Conservation (phyloP, 2,113 vertebrate species). For the Ibidorhyncha struthersii region DNA sequence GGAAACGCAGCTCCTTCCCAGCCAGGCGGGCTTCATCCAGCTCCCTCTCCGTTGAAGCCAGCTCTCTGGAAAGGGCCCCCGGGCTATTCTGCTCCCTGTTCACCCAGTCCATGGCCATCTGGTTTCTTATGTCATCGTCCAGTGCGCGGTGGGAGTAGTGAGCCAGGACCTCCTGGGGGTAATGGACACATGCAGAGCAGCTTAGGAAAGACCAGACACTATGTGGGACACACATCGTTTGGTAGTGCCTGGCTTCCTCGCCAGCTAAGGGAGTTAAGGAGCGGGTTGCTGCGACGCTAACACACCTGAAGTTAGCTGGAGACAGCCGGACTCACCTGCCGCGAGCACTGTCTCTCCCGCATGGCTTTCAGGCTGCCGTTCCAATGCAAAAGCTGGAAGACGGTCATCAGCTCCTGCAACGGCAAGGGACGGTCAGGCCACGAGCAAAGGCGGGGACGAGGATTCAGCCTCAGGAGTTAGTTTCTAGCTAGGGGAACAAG, state of each 20-base stretch:
- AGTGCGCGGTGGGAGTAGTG: conserved; percentile 97
- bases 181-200: background rate
- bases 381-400: conserved; percentile 97
- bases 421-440: background rate
- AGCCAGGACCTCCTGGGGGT: conserved; percentile 89
- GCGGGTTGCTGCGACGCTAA: fast-evolving
- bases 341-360: conserved; percentile 95
- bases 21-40: conserved; percentile 94
- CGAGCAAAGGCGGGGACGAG: fast-evolving
- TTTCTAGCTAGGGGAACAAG: background rate
- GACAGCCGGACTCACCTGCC: conserved; percentile 80
- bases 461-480: fast-evolving
- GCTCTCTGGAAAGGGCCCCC: conserved; percentile 84
- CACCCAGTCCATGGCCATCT: conserved; percentile 98
- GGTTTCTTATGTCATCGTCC: conserved; percentile 94
- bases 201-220: background rate
- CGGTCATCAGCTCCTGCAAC: conserved; percentile 94
- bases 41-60: conserved; percentile 88
- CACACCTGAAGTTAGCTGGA: too few relatives aligned
- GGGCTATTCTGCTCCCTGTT: conserved; percentile 90
- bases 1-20: conserved; percentile 93
- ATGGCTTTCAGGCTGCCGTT: conserved; percentile 98
- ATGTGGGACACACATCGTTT: fast-evolving
- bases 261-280: too few relatives aligned
- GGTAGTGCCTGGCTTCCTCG: background rate